These are phyloP conservation scores for Syritta pipiens DNA, from an alignment of 2,888 invertebrate genomes.

Conservation along the genomic window DNA sequence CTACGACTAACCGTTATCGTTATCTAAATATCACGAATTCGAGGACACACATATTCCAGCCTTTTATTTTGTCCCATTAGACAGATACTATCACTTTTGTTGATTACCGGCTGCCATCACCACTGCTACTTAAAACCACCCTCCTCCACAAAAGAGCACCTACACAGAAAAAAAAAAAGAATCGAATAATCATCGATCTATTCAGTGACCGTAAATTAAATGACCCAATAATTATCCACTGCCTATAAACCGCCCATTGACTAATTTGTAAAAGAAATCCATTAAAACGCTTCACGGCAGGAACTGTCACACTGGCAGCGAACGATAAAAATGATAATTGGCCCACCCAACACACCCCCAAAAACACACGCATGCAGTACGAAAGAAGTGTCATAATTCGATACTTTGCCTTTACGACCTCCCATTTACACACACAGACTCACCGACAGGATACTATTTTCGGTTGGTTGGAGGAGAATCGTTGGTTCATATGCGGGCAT, in stretches of 20 bases:
- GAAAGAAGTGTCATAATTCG: slow-evolving; percentile 15
- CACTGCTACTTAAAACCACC: too few species aligned
- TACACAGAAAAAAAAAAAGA: not conserved
- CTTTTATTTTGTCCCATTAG: too few species aligned
- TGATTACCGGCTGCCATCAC: too few species aligned
- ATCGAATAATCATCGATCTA: slow-evolving; percentile 9
- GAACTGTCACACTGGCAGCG: not conserved
- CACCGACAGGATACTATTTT: too few species aligned
- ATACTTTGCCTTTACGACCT: slow-evolving; percentile 12
- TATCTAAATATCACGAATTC: too few species aligned
- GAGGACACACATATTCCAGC: too few species aligned
- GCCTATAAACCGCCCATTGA: not conserved
- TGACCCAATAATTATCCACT: slow-evolving; percentile 13
- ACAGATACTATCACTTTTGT: too few species aligned
- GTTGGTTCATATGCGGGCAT: slow-evolving; percentile 1
- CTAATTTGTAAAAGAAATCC: slow-evolving; percentile 15
- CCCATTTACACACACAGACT: not conserved
- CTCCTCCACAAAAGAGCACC: not conserved
- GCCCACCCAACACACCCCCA: not conserved
- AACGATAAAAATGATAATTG: not conserved
- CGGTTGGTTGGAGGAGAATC: too few species aligned
- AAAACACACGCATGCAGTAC: not conserved
- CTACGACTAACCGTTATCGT: too few species aligned
- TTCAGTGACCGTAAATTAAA: slow-evolving; percentile 3
- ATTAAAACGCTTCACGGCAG: slow-evolving; percentile 1